Evolutionary conservation across 2,888 invertebrate genomes (phyloP), one percentile per base, ranked within the genome.

Genomic region (Dasysyrphus tricinctus): DNA sequence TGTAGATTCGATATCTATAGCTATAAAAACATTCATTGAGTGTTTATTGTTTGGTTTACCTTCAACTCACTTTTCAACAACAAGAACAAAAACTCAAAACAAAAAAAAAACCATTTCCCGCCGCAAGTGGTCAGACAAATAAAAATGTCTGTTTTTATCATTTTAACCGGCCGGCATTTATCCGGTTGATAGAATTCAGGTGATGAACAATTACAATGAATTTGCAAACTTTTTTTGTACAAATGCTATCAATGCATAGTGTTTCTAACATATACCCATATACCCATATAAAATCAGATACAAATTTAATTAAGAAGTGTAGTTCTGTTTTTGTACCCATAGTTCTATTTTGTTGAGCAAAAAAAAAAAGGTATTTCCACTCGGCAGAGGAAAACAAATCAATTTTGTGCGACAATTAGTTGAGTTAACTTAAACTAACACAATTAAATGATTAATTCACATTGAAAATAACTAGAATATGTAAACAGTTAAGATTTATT

Each of bases 11-110:
- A 49, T 51, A 7, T n/a, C 0, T 24, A 49, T 9, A 54, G 24
- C 54, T 24, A 24, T 39, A 49, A 42, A 9, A 37, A 32, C 32
- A 19, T 34, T 34, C 2, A 12, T 19, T 44, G 9, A 34, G 19
- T 67, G 49, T 67, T 67, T 49, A 67, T 67, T 67, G 67, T 67
- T 67, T 49, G 49, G 49, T 49, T 49, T 37, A 67, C 67, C 67
- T 67, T 67, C 49, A 67, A 67, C 49, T 44, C 16, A 34, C 0
- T 67, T 29, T 34, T n/a, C 29, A n/a, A n/a, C n/a, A n/a, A n/a
- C n/a, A n/a, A n/a, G n/a, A n/a, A n/a, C n/a, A n/a, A n/a, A n/a
- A n/a, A n/a, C n/a, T n/a, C n/a, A 61, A 34, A 16, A 49, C 19
- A 49, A 34, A 32, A 34, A 49, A 44, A 65, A 34, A 65, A 61